Base-by-base conservation (phyloP, 2,888 invertebrate genomes). In the Antitype chi region DNA sequence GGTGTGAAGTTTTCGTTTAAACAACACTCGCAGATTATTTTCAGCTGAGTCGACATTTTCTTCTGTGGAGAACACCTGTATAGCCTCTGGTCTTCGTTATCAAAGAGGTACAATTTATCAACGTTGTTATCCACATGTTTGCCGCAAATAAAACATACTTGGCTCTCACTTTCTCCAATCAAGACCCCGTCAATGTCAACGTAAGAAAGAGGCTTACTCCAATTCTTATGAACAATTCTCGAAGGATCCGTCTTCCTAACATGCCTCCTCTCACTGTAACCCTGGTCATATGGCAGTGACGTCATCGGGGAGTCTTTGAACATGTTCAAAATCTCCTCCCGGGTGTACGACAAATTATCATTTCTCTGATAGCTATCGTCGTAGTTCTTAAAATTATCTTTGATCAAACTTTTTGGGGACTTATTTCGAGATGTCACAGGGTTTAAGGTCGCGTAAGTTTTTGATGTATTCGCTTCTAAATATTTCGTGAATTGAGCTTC, bases 301-400 rank as follows among this genome's bases (percentile, higher is more conserved):
- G 94, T 93, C 4, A 96, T 94, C 0, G 97, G 97, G 0, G 96
- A 93, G 88, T 96, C 95, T 89, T 96, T 96, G 43, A 96, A 95
- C 94, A 96, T 94, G 82, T 96, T 95, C 23, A 96, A 83, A 49
- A 96, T 92, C 67, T 96, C 95, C 63, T 96, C 96, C 23, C 96
- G 89, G 0, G 96, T 95, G 49, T 93, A 93, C 20, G 89, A 85
- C 25, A 93, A 90, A 70, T 93, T 92, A 70, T 95, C 94, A 53
- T 88, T 92, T 5, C 87, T 76, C 13, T 86, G 86, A 66, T 88
- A 88, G 25, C 9, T 82, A 43, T 88, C 88, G 7, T 89, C 88
- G 25, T 82, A 89, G 32, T 89, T 91, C 47, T 90, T 92, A 63
- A 91, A 90, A 47, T 91, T 91, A n/a, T 92, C 92, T 76, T 89